Evolutionary conservation across 2,888 invertebrate species (phyloP).

Genomic region (Xestobium rufovillosum): DNA sequence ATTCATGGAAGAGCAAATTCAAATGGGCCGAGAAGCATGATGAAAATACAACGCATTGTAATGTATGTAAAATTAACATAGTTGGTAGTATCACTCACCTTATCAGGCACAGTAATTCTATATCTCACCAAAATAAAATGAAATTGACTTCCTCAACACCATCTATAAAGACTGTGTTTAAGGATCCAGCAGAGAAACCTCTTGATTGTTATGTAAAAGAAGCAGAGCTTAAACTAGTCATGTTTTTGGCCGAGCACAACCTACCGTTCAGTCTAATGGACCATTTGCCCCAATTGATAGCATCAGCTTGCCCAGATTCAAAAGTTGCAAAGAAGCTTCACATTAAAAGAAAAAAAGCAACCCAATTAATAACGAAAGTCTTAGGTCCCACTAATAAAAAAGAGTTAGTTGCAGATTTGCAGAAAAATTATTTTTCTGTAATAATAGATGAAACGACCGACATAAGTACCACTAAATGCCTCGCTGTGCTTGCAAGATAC

Average conservation of each 20-base stretch:
- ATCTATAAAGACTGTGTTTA: conserved; percentile 1
- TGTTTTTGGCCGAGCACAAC: conserved; percentile 22
- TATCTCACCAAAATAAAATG: neutral
- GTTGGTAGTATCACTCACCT: conserved; percentile 5
- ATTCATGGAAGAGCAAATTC: too few relatives aligned
- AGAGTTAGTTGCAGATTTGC: too few relatives aligned
- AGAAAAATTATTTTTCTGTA: too few relatives aligned
- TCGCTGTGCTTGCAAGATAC: too few relatives aligned
- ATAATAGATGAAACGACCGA: too few relatives aligned
- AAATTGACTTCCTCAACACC: conserved; percentile 4
- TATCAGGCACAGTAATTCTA: conserved; percentile 4
- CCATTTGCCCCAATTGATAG: conserved; percentile 19
- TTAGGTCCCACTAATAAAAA: too few relatives aligned
- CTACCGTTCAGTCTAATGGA: conserved; percentile 17
- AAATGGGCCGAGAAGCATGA: too few relatives aligned
- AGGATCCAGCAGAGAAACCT: conserved; percentile 3
- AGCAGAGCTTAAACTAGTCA: conserved; percentile 4
- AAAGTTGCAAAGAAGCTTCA: too few relatives aligned
- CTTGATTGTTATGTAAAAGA: conserved; percentile 3
- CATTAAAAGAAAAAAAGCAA: too few relatives aligned
- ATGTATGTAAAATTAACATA: conserved; percentile 1
- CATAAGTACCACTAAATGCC: too few relatives aligned
- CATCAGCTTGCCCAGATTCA: conserved; percentile 14
- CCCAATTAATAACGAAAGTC: too few relatives aligned
- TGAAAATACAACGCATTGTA: conserved; percentile 4